Evolutionary conservation across 2,797 vertebrate genomes (phyloP).

Genomic region (Acestrorhynchus altus): DNA sequence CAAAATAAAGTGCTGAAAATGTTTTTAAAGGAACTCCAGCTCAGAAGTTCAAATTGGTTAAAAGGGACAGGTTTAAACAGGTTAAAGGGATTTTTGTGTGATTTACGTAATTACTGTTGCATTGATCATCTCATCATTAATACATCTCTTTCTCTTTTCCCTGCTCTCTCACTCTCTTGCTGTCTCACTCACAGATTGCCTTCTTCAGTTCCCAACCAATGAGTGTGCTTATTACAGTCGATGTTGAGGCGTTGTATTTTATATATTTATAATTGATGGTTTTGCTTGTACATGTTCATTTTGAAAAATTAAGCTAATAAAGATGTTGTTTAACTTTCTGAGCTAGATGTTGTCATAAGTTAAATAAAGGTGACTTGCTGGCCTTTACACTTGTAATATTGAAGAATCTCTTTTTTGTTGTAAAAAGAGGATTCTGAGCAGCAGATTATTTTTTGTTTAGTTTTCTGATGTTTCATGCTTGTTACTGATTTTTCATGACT

Average conservation of each 20-base stretch:
- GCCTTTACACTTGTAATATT: conserved; percentile 1
- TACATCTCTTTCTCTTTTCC: background rate
- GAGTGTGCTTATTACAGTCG: conserved; percentile 32
- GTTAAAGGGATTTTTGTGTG: conserved; percentile 2
- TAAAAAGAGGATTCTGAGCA: conserved; percentile 19
- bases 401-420: conserved; percentile 38
- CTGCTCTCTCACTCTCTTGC: conserved; percentile 35
- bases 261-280: conserved; percentile 55
- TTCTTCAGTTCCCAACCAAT: conserved; percentile 60
- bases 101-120: background rate
- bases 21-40: conserved; percentile 17
- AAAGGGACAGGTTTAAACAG: background rate
- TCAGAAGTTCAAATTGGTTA: background rate
- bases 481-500: background rate
- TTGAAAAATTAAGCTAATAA: conserved; percentile 15
- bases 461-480: background rate
- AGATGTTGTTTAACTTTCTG: conserved; percentile 64
- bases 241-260: conserved; percentile 36
- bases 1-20: conserved; percentile 16
- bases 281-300: conserved; percentile 57
- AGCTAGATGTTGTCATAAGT: background rate
- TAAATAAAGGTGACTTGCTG: background rate
- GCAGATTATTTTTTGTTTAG: background rate
- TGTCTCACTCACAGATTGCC: conserved; percentile 68
- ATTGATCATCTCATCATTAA: background rate